Conservation (phyloP, 1,140 invertebrate species). For the Chrysoperla carnea region DNA sequence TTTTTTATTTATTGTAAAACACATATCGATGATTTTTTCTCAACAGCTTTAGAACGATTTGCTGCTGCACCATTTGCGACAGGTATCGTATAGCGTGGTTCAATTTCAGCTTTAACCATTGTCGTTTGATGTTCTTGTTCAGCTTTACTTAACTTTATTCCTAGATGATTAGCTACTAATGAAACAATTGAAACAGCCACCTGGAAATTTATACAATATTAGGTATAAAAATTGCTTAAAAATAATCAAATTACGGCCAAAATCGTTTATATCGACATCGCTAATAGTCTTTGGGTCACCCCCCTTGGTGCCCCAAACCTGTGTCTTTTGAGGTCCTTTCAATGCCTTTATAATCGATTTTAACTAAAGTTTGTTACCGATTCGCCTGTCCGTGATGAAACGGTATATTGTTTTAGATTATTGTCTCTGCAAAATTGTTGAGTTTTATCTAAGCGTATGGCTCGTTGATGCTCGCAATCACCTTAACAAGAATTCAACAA, state of each 20-base stretch:
- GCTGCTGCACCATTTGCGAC: neutral
- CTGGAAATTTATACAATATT: constrained; percentile 6
- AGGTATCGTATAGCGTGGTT: neutral
- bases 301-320: too few relatives aligned
- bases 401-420: constrained; percentile 51
- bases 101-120: constrained; percentile 10
- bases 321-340: too few relatives aligned
- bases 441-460: constrained; percentile 61
- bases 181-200: constrained; percentile 12
- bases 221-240: constrained; percentile 2
- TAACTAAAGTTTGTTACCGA: constrained; percentile 37
- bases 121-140: constrained; percentile 13
- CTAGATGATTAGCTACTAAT: constrained; percentile 13
- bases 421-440: constrained; percentile 60
- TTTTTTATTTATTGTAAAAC: neutral
- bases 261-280: too few relatives aligned
- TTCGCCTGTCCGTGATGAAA: constrained; percentile 81
- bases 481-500: constrained; percentile 20
- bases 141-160: constrained; percentile 9
- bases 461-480: constrained; percentile 73
- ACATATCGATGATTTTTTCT: neutral
- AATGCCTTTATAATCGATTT: too few relatives aligned
- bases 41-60: neutral
- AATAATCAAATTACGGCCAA: too few relatives aligned
- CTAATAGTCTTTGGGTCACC: too few relatives aligned